phyloP scores from a whole-genome alignment of 2,113 vertebrate genomes.

The Tiliqua scincoides region DNA sequence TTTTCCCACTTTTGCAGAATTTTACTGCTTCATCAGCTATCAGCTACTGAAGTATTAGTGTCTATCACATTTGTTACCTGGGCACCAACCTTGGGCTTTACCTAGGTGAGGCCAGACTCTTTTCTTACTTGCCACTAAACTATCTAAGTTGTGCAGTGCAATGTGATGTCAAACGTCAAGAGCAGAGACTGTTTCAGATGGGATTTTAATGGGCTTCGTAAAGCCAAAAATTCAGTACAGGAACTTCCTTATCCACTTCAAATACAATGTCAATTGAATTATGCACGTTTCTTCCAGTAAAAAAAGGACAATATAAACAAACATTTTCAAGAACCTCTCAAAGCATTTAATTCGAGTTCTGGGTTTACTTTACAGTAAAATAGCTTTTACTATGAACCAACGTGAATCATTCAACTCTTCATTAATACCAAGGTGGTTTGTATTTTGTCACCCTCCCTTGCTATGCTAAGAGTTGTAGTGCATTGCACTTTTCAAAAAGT shows the following conservation, averaged over 20 bases:
- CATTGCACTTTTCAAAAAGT: conserved; percentile 33
- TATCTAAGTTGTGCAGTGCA: conserved; percentile 27
- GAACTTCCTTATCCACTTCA: conserved; percentile 46
- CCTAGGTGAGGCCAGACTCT: neutral
- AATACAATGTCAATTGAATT: conserved; percentile 49
- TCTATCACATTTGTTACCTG: neutral
- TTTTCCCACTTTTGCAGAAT: neutral
- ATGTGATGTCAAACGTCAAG: conserved; percentile 24
- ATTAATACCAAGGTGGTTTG: conserved; percentile 21
- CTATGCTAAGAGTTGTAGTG: conserved; percentile 63
- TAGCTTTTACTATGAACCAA: conserved; percentile 26
- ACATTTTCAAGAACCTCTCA: conserved; percentile 43
- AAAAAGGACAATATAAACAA: conserved; percentile 50
- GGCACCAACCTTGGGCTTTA: neutral
- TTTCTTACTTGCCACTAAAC: neutral
- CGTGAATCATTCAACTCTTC: conserved; percentile 6
- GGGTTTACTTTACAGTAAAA: conserved; percentile 35
- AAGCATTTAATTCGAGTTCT: conserved; percentile 4
- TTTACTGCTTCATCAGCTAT: neutral
- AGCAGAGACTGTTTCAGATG: conserved; percentile 44
- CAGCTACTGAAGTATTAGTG: neutral
- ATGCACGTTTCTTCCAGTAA: conserved; percentile 46
- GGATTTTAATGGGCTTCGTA: conserved; percentile 51
- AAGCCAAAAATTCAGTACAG: conserved; percentile 44
- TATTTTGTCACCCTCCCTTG: conserved; percentile 53